Percentiles rank a stretch among this genome's conserved stretches.
Evolutionary conservation across 1,140 invertebrate genomes (phyloP).

Genomic region (Liolophura sinensis): DNA sequence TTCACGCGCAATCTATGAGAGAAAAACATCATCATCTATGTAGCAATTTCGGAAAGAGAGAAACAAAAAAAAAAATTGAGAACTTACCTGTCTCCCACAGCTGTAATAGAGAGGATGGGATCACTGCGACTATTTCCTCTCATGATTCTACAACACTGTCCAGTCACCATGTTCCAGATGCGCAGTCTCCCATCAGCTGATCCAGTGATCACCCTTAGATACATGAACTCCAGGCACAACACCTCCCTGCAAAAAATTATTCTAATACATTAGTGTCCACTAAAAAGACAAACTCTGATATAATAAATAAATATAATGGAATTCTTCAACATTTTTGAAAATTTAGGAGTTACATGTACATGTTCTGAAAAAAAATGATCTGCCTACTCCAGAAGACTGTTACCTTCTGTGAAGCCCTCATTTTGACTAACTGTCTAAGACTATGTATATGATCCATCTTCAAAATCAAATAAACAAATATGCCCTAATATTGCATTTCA

Average conservation of each 20-base stretch:
- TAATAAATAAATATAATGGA: too few species aligned
- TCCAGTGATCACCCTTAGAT: conserved; percentile 56
- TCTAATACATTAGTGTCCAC: background rate
- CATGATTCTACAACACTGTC: conserved; percentile 58
- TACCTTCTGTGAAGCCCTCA: too few species aligned
- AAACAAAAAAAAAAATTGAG: background rate
- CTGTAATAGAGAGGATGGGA: conserved; percentile 49
- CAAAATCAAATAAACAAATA: too few species aligned
- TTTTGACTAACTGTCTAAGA: too few species aligned
- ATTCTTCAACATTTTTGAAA: too few species aligned
- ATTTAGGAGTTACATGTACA: too few species aligned
- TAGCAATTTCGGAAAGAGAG: background rate
- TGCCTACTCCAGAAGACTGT: too few species aligned
- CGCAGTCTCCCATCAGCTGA: conserved; percentile 56
- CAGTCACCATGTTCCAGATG: conserved; percentile 58
- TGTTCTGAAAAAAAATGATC: too few species aligned
- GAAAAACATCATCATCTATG: background rate
- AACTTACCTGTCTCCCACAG: conserved; percentile 50
- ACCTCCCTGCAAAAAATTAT: conserved; percentile 43
- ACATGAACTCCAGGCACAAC: conserved; percentile 55
- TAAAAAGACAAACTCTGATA: background rate
- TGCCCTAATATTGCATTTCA: too few species aligned
- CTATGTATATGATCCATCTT: too few species aligned
- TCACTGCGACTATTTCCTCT: conserved; percentile 58
- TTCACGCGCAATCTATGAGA: background rate